A percentile compares a stretch with the other conserved stretches of the same genome.
Conservation (phyloP, 2,113 vertebrate species). For the Haemorhous mexicanus region DNA sequence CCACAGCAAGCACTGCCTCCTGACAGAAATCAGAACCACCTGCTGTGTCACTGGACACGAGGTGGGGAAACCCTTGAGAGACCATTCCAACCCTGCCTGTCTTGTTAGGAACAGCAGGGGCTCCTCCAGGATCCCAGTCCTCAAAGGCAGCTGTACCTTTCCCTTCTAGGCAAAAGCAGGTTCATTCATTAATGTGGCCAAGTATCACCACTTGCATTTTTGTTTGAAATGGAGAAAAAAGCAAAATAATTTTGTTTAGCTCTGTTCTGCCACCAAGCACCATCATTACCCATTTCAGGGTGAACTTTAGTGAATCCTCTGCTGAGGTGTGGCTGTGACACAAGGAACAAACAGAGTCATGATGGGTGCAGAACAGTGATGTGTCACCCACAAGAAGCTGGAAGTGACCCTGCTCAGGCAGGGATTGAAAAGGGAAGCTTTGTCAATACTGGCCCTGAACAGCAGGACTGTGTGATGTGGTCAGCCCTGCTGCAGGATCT, state of each 20-base stretch:
- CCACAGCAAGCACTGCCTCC: background rate
- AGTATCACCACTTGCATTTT: background rate
- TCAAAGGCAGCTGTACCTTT: background rate
- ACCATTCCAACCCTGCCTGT: background rate
- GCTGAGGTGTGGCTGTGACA: background rate
- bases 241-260: fast-evolving
- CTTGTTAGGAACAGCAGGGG: background rate
- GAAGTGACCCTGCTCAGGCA: background rate
- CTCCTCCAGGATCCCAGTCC: background rate
- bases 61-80: background rate
- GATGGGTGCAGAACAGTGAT: background rate
- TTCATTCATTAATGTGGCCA: background rate
- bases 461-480: background rate
- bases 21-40: background rate
- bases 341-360: background rate
- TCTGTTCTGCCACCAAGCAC: background rate
- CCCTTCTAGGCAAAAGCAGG: background rate
- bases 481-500: background rate
- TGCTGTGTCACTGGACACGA: background rate
- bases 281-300: background rate
- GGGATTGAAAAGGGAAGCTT: background rate
- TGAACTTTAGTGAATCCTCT: background rate
- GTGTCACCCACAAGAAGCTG: background rate
- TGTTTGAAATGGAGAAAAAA: background rate
- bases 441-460: background rate